A percentile compares a stretch with the other conserved stretches of the same genome.
Evolutionary conservation across 2,888 invertebrate genomes (phyloP).

Genomic region (Salticus scenicus): DNA sequence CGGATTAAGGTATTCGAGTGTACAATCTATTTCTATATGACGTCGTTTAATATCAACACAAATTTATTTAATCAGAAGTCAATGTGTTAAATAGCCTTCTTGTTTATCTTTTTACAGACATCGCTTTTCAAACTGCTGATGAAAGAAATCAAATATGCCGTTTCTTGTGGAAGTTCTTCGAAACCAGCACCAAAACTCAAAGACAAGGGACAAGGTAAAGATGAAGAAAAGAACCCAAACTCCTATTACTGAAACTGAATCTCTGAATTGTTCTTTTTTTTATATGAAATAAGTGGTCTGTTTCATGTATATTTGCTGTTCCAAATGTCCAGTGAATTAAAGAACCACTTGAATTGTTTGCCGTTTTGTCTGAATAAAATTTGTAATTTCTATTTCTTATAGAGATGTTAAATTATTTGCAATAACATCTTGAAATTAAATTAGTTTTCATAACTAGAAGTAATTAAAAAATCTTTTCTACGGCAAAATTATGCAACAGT

Average conservation of each 20-base stretch:
- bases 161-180: conserved; percentile 62
- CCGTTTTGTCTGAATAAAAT: background rate
- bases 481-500: no score
- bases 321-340: background rate
- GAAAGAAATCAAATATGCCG: conserved; percentile 50
- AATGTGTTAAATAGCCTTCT: no score
- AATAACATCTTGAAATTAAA: no score
- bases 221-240: background rate
- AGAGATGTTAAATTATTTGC: no score
- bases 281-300: conserved; percentile 1
- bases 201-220: background rate
- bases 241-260: background rate
- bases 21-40: no score
- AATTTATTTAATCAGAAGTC: no score
- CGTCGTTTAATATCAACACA: no score
- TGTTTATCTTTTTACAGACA: conserved; percentile 47
- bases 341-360: background rate
- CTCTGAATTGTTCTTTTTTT: background rate
- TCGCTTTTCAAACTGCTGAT: conserved; percentile 58
- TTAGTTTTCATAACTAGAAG: no score
- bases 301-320: background rate
- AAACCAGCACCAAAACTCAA: conserved; percentile 61
- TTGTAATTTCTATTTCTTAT: no score
- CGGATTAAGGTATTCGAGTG: no score
- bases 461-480: no score